phyloP scores from a whole-genome alignment of 2,797 vertebrate species.

The Danionella dracula region DNA sequence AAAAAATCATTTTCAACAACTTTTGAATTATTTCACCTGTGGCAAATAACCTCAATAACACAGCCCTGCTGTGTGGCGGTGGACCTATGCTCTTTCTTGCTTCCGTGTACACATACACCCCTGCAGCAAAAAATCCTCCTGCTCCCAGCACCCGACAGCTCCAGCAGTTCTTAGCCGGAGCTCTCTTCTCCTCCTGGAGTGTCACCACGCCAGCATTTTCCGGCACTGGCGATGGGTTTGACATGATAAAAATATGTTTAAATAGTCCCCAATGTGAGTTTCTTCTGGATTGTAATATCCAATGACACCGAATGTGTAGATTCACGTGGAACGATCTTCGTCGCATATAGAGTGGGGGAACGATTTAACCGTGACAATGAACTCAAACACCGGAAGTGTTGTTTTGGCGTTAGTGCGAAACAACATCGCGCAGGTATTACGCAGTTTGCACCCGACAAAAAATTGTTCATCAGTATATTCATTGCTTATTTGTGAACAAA shows the following conservation, averaged over 20 bases:
- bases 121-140: constrained; percentile 52
- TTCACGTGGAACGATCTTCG: no score
- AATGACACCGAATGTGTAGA: no score
- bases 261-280: no score
- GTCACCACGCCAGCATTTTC: constrained; percentile 28
- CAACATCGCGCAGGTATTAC: neutral
- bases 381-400: constrained; percentile 1
- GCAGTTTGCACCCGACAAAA: neutral
- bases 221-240: neutral
- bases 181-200: neutral
- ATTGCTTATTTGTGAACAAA: no score
- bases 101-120: constrained; percentile 53
- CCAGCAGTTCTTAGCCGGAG: constrained; percentile 53
- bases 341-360: neutral
- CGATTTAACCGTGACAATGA: neutral
- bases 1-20: no score
- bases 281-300: no score
- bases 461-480: neutral
- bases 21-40: constrained; percentile 52
- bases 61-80: constrained; percentile 44
- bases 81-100: constrained; percentile 42
- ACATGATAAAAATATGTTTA: neutral
- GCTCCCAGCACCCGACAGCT: constrained; percentile 64
- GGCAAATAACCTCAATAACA: constrained; percentile 60
- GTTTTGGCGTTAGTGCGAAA: neutral